Evolutionary conservation across 2,797 vertebrate genomes (phyloP), one percentile per base, ranked within the genome.

Genomic region (Leptodactylus fallax): DNA sequence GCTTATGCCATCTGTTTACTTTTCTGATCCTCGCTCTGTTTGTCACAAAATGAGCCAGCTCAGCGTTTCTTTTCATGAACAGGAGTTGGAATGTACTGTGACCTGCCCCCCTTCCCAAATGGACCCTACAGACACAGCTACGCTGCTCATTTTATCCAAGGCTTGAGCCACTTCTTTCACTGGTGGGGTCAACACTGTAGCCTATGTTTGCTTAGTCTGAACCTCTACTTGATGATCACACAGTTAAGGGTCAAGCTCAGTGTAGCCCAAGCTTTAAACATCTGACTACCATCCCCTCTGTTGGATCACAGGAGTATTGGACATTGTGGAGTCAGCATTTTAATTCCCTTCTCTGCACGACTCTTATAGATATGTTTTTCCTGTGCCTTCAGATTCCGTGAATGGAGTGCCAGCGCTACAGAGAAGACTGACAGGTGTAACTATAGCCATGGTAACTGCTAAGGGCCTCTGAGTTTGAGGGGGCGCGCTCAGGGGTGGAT

Each of bases 11-110:
- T 71, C 53, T 61, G 55, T 87, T 51, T 81, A 61, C 21, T 80
- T 86, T 45, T 49, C 65, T 49, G 78, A 79, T 79, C 61, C 60
- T 69, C 49, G 47, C 36, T 69, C 25, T 85, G 61, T 85, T 85
- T 25, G 47, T 45, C 56, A 21, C 53, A 81, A 12, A 74, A 67
- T 67, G 16, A 51, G 55, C 79, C 27, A 12, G 69, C 17, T 83
- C 23, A 87, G 86, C 86, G 8, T 53, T 83, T 87, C 72, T 67
- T 55, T 83, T 87, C 80, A 83, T 23, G 49, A 17, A 51, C 36
- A 45, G 17, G 45, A 51, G 0, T 3, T 27, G 17, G 56, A n/a
- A 45, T 49, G 14, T 17, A 9, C 25, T 11, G 69, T 23, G 60
- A 6, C 11, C 60, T 61, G 7, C 21, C 27, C 21, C 58, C 27